Evolutionary conservation across 2,797 vertebrate genomes (phyloP).

Genomic region (Phalloptychus januarius): DNA sequence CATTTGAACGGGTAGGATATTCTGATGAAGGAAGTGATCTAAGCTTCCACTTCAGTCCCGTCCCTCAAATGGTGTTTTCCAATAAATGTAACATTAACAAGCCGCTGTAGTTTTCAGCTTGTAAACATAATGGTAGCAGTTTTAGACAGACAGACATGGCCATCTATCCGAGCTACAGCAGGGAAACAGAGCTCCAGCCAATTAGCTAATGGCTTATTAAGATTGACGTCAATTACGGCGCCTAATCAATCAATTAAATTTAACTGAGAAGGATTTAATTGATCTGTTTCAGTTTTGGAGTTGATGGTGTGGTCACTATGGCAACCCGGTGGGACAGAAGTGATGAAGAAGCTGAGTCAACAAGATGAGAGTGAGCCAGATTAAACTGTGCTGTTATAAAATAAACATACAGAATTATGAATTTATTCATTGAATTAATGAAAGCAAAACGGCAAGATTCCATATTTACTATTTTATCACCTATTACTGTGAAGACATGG

Average conservation of each 20-base stretch:
- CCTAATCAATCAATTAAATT: constrained; percentile 66
- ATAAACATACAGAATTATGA: not conserved
- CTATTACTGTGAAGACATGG: no score
- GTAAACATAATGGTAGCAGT: no score
- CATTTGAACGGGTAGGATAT: no score
- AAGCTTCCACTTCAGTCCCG: no score
- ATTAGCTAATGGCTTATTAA: constrained; percentile 72
- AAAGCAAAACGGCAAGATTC: not conserved
- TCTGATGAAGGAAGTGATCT: no score
- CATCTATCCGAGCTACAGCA: no score
- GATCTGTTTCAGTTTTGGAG: constrained; percentile 48
- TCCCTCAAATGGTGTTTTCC: no score
- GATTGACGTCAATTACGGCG: constrained; percentile 44
- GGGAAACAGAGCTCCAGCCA: constrained; percentile 26
- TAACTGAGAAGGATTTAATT: constrained; percentile 58
- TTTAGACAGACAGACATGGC: no score
- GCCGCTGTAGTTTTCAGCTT: no score
- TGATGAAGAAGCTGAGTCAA: constrained; percentile 46
- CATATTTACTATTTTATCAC: no score
- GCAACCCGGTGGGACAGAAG: constrained; percentile 38
- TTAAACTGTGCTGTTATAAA: not conserved
- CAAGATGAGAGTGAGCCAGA: not conserved
- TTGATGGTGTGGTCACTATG: constrained; percentile 37
- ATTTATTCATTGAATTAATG: not conserved
- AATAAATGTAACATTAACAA: no score